Percentiles rank a stretch among this genome's conserved stretches.
phyloP scores from a whole-genome alignment of 2,888 invertebrate genomes.

The Blastobasis adustella region DNA sequence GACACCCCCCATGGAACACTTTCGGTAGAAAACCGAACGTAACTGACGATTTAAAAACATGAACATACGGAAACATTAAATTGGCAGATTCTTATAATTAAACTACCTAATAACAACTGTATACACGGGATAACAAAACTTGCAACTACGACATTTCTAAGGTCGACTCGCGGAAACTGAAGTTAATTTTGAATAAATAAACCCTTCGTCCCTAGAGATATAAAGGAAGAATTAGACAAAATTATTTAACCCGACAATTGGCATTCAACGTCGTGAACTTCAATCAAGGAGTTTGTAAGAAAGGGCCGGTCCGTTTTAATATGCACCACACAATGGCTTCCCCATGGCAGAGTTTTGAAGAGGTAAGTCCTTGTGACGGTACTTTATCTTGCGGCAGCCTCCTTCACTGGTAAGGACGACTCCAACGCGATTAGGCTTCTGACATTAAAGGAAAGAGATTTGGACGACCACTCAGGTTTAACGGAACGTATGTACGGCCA shows the following conservation, averaged over 20 bases:
- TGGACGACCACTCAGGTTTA: constrained; percentile 17
- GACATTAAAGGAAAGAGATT: constrained; percentile 40
- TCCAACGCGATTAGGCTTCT: constrained; percentile 54
- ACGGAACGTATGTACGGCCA: too few species aligned
- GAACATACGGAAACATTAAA: too few species aligned
- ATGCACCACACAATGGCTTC: constrained; percentile 63
- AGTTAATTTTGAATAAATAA: constrained; percentile 7
- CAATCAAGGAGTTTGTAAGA: constrained; percentile 58
- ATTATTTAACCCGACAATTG: constrained; percentile 53
- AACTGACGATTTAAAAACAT: too few species aligned
- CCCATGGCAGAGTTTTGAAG: constrained; percentile 53
- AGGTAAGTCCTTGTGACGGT: constrained; percentile 56
- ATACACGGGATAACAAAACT: too few species aligned
- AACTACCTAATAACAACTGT: too few species aligned
- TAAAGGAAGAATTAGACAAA: constrained; percentile 43
- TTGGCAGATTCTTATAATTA: too few species aligned
- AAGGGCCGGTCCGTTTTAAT: constrained; percentile 53
- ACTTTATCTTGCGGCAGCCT: constrained; percentile 63
- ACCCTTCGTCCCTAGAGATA: constrained; percentile 17
- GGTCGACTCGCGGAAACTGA: not conserved
- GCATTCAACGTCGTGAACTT: constrained; percentile 46
- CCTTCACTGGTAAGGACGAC: constrained; percentile 46
- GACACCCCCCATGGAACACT: too few species aligned
- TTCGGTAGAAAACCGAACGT: too few species aligned
- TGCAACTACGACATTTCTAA: not conserved